Evolutionary conservation across 37 sponge, comb jelly and placozoan species (phyloP).

Genomic region (Bolinopsis microptera): DNA sequence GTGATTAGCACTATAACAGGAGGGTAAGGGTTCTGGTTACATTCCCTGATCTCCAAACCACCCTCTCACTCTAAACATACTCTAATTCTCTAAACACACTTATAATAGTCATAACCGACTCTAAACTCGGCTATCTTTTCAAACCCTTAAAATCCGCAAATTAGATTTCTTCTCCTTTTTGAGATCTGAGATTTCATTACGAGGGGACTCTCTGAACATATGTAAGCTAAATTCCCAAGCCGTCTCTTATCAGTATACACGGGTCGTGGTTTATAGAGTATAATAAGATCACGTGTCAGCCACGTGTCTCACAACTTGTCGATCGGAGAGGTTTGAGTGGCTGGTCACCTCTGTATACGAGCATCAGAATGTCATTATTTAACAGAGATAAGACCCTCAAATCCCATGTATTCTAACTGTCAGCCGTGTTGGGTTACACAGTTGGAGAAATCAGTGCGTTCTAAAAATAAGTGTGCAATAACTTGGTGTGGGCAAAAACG

Average conservation of each 20-base stretch:
- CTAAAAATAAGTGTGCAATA: neutral
- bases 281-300: neutral
- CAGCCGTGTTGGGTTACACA: neutral
- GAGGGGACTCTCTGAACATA: neutral
- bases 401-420: neutral
- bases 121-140: neutral
- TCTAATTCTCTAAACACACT: too few species aligned
- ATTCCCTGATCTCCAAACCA: neutral
- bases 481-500: neutral
- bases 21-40: neutral
- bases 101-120: too few species aligned
- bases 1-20: neutral
- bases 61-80: neutral
- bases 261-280: neutral
- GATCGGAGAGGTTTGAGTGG: neutral
- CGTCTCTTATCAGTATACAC: neutral
- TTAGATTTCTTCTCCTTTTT: neutral
- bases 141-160: neutral
- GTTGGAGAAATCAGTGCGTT: neutral
- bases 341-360: neutral
- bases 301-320: neutral
- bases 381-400: neutral
- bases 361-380: neutral
- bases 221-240: neutral
- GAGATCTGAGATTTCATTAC: neutral